Evolutionary conservation across 2,888 invertebrate genomes (phyloP).

Genomic region (Clepsis dumicolana): DNA sequence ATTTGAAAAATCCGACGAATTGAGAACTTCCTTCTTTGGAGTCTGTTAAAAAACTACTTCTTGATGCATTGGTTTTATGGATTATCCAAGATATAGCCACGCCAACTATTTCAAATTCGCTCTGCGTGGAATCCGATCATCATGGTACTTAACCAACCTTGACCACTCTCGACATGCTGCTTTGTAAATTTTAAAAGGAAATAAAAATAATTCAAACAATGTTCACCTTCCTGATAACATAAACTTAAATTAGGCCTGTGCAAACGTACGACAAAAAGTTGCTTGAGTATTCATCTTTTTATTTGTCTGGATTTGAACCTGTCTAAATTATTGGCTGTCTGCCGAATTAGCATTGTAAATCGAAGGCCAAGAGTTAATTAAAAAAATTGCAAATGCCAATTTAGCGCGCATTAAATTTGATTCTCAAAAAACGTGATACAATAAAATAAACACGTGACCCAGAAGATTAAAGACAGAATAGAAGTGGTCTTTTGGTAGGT

Average conservation of each 20-base stretch:
- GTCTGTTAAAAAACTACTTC: too few relatives aligned
- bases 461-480: not conserved
- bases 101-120: too few relatives aligned
- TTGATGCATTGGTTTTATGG: too few relatives aligned
- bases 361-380: constrained; percentile 18
- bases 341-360: constrained; percentile 19
- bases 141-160: too few relatives aligned
- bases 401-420: constrained; percentile 8
- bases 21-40: too few relatives aligned
- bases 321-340: constrained; percentile 10
- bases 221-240: not conserved
- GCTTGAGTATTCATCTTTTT: constrained; percentile 6
- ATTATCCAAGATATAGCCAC: too few relatives aligned
- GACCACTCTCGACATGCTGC: too few relatives aligned
- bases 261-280: not conserved
- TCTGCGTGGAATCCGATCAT: too few relatives aligned
- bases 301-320: constrained; percentile 2
- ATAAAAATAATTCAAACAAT: not conserved
- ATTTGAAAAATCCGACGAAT: too few relatives aligned
- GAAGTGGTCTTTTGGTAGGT: too few relatives aligned
- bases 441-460: not conserved
- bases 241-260: not conserved
- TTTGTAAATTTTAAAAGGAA: not conserved
- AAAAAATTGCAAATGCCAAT: constrained; percentile 15
- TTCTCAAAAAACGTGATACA: not conserved